Evolutionary conservation across 23 tunicate species (phyloP), one percentile per base, ranked within the genome.

Genomic region (Halocynthia roretzi): DNA sequence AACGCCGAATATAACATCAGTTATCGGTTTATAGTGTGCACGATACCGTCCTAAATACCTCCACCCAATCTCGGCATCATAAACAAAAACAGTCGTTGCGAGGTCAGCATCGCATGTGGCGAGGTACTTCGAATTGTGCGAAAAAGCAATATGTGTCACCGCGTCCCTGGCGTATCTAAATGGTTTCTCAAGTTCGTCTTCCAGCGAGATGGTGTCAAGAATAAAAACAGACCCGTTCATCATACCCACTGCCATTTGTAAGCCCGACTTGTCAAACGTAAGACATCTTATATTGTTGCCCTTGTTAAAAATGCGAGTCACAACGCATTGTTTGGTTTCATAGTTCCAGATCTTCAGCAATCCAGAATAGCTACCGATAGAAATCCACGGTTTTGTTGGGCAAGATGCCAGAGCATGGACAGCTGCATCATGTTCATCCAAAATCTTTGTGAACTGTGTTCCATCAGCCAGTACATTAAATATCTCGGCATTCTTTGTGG

Each of bases 331-430:
- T 87, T 86, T 86, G 67, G 79, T 73, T 22, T 76, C 82, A 75
- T 92, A 92, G 70, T 92, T 79, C 87, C 92, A 86, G 6, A 92
- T 22, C 75, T 92, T 92, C 8, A 92, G 61, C 51, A 92, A 60
- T 22, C 98, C 98, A 17, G 85, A 76, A 53, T 86, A 75, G 56
- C 98, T 86, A 53, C 98, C 98, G 65, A 92, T 75, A 58, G 87
- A 86, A 54, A 92, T 68, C 92, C 85, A 86, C 6, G 87, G 78
- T 54, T 92, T 92, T 63, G 80, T 86, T 6, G 98, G 87, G 18
- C 82, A 92, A 17, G 91, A 72, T 48, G 92, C 87, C 19, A 92
- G 56, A 14, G 87, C 92, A 64, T 92, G 76, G 20, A 92, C 85
- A 19, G 98, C 82, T 10, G 87, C 84, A 61, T 83, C 85, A 69